Base-by-base conservation (phyloP, 2,113 vertebrate species). In the Ifrita kowaldi region DNA sequence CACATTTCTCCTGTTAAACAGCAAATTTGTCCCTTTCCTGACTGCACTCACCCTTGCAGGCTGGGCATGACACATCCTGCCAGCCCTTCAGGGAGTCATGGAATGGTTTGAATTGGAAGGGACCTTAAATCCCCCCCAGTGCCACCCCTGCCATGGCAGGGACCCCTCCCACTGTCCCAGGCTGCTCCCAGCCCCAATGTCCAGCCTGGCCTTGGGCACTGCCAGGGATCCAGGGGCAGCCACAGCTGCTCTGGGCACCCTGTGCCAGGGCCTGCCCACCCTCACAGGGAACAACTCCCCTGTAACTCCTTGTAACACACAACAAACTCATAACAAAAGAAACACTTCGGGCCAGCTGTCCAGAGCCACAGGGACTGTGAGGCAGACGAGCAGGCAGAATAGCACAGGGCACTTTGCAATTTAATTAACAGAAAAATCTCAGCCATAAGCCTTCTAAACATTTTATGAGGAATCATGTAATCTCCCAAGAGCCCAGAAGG, bases 51-150 rank as follows among this genome's bases (percentile, higher is more conserved):
- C 4, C 60, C 32, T 5, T 5, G 8, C 27, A 20, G 56, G 33
- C 41, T 47, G 56, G 11, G 56, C 50, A 18, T 1, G 44, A 1
- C 13, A 20, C 33, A 9, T 33, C 75, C 76, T 68, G 52, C 32
- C 87, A 59, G 7, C 44, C 35, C 41, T 26, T 4, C n/a, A 5
- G n/a, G 18, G 55, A 26, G 7, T 0, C 49, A 7, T 0, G 30
- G 49, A 2, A 26, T 18, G 41, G 8, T 26, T 16, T 78, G 57
- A 26, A 17, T 4, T 1, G 33, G 10, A 0, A 30, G 3, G 16
- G 9, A 16, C 4, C 73, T 2, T 1, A 60, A 41, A 62, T 1
- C 23, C 41, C 41, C 0, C 0, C 41, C 56, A 24, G 18, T 9
- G 1, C 65, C 74, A 22, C 6, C 49, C 24, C 35, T 3, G 49